Evolutionary conservation across 1,140 invertebrate genomes (phyloP).

Genomic region (Euwallacea similis): DNA sequence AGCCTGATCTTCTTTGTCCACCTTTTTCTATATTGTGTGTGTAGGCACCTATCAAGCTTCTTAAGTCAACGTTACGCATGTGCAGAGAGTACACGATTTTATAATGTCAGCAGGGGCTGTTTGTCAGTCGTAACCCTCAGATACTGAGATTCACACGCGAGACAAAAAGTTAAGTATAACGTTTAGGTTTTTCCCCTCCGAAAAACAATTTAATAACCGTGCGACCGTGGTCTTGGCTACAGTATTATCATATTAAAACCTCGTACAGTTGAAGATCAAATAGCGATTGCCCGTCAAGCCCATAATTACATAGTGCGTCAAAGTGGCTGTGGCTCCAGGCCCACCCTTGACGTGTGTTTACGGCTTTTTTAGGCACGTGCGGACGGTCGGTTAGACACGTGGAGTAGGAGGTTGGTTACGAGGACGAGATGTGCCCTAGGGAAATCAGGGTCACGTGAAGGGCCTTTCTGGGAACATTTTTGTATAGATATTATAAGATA

Average conservation of each 20-base stretch:
- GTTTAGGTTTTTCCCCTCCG: constrained; percentile 7
- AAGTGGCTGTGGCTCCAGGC: constrained; percentile 29
- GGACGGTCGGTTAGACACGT: constrained; percentile 18
- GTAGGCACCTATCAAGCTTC: no score
- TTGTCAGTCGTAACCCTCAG: no score
- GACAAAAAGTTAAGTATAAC: constrained; percentile 30
- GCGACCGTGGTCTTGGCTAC: constrained; percentile 9
- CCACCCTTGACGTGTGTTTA: constrained; percentile 30
- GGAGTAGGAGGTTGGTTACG: constrained; percentile 20
- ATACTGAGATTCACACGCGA: constrained; percentile 19
- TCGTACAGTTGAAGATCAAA: constrained; percentile 24
- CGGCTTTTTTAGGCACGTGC: constrained; percentile 26
- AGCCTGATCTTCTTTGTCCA: no score
- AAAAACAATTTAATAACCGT: constrained; percentile 35
- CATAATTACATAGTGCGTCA: constrained; percentile 28
- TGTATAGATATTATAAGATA: no score
- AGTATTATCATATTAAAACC: constrained; percentile 35
- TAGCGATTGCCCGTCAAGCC: constrained; percentile 25
- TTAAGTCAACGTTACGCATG: no score
- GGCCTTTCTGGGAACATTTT: constrained; percentile 4
- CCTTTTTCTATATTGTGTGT: no score
- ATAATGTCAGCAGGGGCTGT: no score
- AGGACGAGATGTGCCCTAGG: constrained; percentile 9
- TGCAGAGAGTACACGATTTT: no score
- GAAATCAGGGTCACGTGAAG: constrained; percentile 23